Conservation (phyloP, 1,140 invertebrate species). For the Caerostris darwini region DNA sequence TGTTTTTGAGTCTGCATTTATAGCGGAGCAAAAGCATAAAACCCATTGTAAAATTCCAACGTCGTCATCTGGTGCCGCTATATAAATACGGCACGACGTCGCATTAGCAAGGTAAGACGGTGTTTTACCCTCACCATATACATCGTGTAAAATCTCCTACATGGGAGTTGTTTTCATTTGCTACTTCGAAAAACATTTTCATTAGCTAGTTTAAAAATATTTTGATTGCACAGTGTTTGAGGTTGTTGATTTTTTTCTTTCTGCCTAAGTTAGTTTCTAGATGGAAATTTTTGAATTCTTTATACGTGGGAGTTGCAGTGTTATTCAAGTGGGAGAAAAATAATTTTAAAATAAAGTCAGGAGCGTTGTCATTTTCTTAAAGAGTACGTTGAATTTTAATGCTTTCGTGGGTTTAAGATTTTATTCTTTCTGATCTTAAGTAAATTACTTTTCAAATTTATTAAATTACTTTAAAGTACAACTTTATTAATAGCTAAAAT, state of each 20-base stretch:
- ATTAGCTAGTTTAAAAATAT: conserved; percentile 44
- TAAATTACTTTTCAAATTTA: not conserved
- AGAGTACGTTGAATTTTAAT: not conserved
- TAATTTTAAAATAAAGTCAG: not conserved
- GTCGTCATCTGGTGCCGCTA: conserved; percentile 22
- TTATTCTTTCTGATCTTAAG: not conserved
- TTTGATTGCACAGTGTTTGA: conserved; percentile 23
- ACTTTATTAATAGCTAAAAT: no score
- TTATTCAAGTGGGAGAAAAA: not conserved
- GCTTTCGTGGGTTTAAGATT: not conserved
- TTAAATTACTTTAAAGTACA: no score
- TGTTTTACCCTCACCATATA: not conserved
- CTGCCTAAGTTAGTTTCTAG: not conserved
- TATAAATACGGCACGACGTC: conserved; percentile 23
- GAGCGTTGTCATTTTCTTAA: not conserved
- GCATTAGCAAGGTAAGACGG: conserved; percentile 44
- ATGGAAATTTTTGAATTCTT: not conserved
- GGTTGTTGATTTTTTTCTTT: not conserved
- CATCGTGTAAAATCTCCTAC: conserved; percentile 20
- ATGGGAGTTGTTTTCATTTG: conserved; percentile 18
- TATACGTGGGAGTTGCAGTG: not conserved
- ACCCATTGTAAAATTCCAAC: conserved; percentile 42
- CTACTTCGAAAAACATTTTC: conserved; percentile 42
- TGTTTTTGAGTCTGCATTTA: conserved; percentile 32
- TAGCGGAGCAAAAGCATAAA: conserved; percentile 44